Percentiles rank a stretch among this genome's conserved stretches.
These are phyloP conservation scores for Pseudochaenichthys georgianus DNA, from an alignment of 2,797 vertebrate genomes.

Conservation along the genomic window DNA sequence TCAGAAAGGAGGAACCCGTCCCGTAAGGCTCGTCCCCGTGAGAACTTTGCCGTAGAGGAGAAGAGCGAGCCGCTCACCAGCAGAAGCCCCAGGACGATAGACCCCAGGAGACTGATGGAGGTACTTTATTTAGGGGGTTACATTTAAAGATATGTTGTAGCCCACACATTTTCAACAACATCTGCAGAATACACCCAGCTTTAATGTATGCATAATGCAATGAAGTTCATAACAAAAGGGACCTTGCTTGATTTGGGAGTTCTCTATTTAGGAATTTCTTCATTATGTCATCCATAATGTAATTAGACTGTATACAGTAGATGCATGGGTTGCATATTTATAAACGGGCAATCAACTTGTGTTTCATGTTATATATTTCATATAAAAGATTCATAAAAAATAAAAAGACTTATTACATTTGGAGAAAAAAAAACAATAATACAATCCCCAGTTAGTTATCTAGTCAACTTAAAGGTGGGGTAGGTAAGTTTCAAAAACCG, in stretches of 20 bases:
- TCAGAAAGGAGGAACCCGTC: slow-evolving; percentile 91
- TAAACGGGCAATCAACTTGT: not conserved
- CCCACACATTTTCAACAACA: not conserved
- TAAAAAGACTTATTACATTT: not conserved
- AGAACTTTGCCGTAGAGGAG: slow-evolving; percentile 93
- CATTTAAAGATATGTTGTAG: no score
- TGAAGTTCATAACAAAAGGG: not conserved
- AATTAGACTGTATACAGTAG: not conserved
- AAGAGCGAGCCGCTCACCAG: slow-evolving; percentile 76
- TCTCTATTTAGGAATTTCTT: not conserved
- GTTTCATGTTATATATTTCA: not conserved
- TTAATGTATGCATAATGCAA: not conserved
- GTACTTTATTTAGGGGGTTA: slow-evolving; percentile 60
- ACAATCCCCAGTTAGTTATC: not conserved
- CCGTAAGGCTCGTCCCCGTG: slow-evolving; percentile 92
- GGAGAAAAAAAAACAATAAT: not conserved
- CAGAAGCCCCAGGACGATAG: slow-evolving; percentile 78
- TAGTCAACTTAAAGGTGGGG: no score
- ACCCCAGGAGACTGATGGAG: slow-evolving; percentile 87
- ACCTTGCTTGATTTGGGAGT: not conserved
- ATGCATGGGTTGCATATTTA: not conserved
- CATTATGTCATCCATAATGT: not conserved
- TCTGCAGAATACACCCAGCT: not conserved
- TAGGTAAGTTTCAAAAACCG: no score
- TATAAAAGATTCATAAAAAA: not conserved